phyloP scores from a whole-genome alignment of 2,888 invertebrate species.

The Apodemia hepburni region DNA sequence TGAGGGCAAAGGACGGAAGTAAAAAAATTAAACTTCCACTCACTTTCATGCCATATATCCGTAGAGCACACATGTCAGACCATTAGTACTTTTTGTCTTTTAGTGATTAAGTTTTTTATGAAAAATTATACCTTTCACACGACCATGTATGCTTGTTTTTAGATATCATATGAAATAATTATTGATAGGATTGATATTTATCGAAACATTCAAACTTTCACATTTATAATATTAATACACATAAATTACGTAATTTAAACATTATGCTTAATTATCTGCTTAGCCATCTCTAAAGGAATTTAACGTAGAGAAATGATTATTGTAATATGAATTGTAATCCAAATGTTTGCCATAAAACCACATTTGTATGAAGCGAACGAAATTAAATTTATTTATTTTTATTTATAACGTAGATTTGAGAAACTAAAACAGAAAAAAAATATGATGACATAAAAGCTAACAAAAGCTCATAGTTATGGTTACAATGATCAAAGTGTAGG shows the following conservation, averaged over 20 bases:
- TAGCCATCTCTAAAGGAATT: no score
- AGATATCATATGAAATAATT: not conserved
- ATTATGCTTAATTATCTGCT: no score
- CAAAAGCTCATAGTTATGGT: not conserved
- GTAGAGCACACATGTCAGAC: conserved; percentile 53
- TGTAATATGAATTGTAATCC: no score
- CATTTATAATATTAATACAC: no score
- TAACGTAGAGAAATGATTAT: no score
- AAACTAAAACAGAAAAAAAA: no score
- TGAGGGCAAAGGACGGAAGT: conserved; percentile 77
- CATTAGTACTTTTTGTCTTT: conserved; percentile 27
- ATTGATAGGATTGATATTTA: not conserved
- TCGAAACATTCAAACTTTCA: no score
- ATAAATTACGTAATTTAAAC: no score
- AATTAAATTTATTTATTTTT: no score
- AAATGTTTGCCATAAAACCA: no score
- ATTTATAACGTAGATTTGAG: no score
- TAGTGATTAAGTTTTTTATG: conserved; percentile 17
- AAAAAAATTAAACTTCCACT: conserved; percentile 68
- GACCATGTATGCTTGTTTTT: not conserved
- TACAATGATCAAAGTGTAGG: not conserved
- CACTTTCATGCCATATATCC: conserved; percentile 68
- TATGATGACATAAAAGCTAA: not conserved
- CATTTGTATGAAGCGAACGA: no score
- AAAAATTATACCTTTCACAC: conserved; percentile 10